These are phyloP conservation scores for Mythimna albipuncta DNA, from an alignment of 2,888 invertebrate genomes.

Conservation along the genomic window DNA sequence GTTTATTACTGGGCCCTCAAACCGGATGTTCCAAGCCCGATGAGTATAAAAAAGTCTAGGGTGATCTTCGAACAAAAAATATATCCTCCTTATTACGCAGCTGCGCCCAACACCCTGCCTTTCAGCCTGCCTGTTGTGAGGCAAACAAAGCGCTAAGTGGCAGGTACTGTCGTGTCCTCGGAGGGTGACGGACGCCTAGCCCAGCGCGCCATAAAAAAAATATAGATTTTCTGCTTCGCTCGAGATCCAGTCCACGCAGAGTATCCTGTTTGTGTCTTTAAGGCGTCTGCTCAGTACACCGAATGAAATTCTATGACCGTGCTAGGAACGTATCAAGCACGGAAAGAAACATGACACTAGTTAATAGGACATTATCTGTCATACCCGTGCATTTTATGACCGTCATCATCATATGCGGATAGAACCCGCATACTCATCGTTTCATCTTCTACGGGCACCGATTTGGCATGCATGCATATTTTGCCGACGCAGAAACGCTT, in stretches of 20 bases:
- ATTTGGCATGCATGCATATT: too few relatives aligned
- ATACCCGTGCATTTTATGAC: too few relatives aligned
- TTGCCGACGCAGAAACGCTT: too few relatives aligned
- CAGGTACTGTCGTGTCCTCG: constrained; percentile 36
- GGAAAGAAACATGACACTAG: too few relatives aligned
- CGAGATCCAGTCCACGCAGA: constrained; percentile 42
- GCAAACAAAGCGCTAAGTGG: constrained; percentile 49
- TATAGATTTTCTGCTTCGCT: constrained; percentile 47
- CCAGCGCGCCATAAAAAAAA: constrained; percentile 33
- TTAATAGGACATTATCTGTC: too few relatives aligned
- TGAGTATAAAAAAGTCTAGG: constrained; percentile 42
- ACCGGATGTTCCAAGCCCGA: constrained; percentile 45
- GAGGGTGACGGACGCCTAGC: constrained; percentile 41
- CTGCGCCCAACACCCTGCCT: constrained; percentile 41
- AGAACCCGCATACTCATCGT: too few relatives aligned
- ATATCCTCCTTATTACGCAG: constrained; percentile 39
- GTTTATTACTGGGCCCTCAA: constrained; percentile 29
- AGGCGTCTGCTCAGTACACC: too few relatives aligned
- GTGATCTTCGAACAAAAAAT: constrained; percentile 46
- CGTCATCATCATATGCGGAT: too few relatives aligned
- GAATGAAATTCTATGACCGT: too few relatives aligned
- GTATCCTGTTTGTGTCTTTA: constrained; percentile 37
- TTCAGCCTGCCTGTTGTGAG: constrained; percentile 21
- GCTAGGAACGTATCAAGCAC: too few relatives aligned
- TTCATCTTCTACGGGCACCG: too few relatives aligned